Percentiles rank a stretch among this genome's conserved stretches.
Conservation (phyloP, 2,797 vertebrate species). For the Gadopsis bispinosus region DNA sequence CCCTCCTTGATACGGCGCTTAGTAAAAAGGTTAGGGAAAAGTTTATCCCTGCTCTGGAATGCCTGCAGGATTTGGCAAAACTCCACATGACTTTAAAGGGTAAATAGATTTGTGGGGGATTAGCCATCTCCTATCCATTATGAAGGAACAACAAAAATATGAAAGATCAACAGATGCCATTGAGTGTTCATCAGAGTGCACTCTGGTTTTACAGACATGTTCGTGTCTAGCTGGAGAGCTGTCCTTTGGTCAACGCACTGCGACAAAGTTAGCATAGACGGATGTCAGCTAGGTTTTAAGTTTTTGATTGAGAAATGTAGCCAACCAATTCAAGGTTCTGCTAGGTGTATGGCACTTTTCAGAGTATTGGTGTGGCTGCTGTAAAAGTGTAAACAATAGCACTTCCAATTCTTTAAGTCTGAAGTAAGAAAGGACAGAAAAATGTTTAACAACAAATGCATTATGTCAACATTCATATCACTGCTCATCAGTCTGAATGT, state of each 20-base stretch:
- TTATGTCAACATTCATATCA: conserved; percentile 6
- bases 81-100: conserved; percentile 24
- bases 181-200: not conserved
- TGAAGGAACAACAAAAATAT: not conserved
- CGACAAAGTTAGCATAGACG: not conserved
- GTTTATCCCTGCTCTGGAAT: conserved; percentile 31
- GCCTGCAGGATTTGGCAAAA: conserved; percentile 33
- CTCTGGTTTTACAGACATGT: conserved; percentile 1
- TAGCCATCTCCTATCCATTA: conserved; percentile 16
- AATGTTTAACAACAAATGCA: not conserved
- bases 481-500: not conserved
- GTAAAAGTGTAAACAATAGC: conserved; percentile 2
- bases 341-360: not conserved
- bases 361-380: not conserved
- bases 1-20: not conserved
- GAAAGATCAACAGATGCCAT: not conserved
- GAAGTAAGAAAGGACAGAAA: not conserved
- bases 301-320: not conserved
- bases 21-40: conserved; percentile 14
- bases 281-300: not conserved
- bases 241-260: not conserved
- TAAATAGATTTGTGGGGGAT: conserved; percentile 29
- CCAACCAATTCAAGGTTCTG: not conserved
- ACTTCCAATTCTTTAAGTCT: not conserved
- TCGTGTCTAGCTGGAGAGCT: not conserved